Evolutionary conservation across 1,140 invertebrate species (phyloP), one percentile per base, ranked within the genome.

Genomic region (Aphelinus certus): DNA sequence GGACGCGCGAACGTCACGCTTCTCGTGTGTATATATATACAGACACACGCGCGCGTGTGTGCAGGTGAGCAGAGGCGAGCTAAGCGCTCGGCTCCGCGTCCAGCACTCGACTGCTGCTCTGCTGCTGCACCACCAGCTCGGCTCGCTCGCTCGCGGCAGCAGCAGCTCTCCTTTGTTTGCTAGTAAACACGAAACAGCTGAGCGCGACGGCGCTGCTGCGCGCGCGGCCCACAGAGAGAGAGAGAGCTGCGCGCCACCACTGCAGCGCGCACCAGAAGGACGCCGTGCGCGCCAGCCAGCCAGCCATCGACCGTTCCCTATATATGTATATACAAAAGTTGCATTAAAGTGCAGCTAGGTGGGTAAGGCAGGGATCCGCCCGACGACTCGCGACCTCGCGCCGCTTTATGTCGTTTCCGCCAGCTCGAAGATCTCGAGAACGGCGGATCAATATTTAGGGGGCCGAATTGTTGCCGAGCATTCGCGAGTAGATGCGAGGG

Each of bases 131-230:
- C 46, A 3, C 26, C 46, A 4, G 57, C 1, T 45, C 26, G 57
- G 2, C n/a, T 47, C 6, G 51, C 51, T 43, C 49, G 5, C 64
- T 26, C 10, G 42, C n/a, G 43, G 48, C 49, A 45, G 48, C 62
- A 46, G 58, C 51, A 9, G 7, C 65, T 78, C 80, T 82, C 79
- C 83, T 85, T 84, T 85, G 83, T 85, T 84, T 84, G 81, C 73
- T 69, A 63, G 83, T 85, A 85, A 85, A 85, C 84, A 85, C 61
- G 84, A 83, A 85, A 84, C 84, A 85, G 84, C 84, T 85, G 84
- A 84, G 83, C 76, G 76, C 55, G 63, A 63, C 53, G 64, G 73
- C 64, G 56, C 65, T 49, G 47, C 47, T 49, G 62, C 62, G 62
- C 58, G 46, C 46, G 62, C 62, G n/a, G 62, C 46, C 46, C 45